Evolutionary conservation across 2,113 vertebrate genomes (phyloP).

Genomic region (Hirundichthys speculiger): DNA sequence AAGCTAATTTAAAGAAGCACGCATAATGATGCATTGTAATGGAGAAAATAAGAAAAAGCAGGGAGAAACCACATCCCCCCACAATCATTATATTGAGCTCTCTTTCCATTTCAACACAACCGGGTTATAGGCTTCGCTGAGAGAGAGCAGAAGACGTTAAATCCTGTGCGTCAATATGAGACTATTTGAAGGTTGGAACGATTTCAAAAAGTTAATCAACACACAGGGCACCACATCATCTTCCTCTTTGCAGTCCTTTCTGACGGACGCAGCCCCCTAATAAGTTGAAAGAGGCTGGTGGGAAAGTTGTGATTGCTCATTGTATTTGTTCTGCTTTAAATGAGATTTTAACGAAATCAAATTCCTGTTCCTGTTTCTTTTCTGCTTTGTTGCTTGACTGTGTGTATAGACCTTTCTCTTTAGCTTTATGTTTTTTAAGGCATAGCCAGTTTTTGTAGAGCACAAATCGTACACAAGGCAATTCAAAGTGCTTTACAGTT

Average conservation of each 20-base stretch:
- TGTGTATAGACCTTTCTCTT: background rate
- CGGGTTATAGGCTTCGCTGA: slow-evolving; percentile 1
- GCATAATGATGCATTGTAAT: too few species aligned
- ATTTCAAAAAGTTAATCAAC: too few species aligned
- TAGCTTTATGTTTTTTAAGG: too few species aligned
- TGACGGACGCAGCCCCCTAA: background rate
- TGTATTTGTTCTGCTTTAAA: slow-evolving; percentile 5
- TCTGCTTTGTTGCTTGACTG: slow-evolving; percentile 1
- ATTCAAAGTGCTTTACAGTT: too few species aligned
- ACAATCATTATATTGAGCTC: too few species aligned
- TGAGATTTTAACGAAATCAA: background rate
- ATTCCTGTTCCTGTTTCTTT: slow-evolving; percentile 21
- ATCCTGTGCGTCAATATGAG: background rate
- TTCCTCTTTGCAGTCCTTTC: background rate
- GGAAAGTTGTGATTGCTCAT: background rate
- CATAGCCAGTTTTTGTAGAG: too few species aligned
- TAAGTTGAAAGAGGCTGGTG: background rate
- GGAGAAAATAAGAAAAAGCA: too few species aligned
- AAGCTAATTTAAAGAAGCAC: too few species aligned
- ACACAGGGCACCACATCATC: background rate
- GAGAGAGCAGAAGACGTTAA: background rate
- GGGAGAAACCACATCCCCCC: too few species aligned
- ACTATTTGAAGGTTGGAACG: too few species aligned
- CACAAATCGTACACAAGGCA: too few species aligned
- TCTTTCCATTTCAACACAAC: background rate